phyloP scores from a whole-genome alignment of 2,797 vertebrate species.

The Pantherophis alleghaniensis region DNA sequence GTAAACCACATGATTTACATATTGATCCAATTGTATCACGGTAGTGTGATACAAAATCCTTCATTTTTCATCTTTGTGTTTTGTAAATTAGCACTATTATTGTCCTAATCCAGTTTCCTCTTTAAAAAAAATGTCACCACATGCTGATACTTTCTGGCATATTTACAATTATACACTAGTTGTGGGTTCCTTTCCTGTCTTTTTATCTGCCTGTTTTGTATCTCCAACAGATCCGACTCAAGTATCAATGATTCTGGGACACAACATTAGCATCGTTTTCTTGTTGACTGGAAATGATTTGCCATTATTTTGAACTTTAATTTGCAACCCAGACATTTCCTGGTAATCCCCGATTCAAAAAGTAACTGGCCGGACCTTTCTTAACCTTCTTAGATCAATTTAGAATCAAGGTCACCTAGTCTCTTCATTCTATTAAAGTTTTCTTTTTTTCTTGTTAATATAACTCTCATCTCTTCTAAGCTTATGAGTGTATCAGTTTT shows the following conservation, averaged over 20 bases:
- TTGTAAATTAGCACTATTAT: neutral
- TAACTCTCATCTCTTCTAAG: neutral
- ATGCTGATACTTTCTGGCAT: neutral
- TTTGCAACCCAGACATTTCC: neutral
- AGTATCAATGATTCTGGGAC: neutral
- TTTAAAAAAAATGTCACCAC: neutral
- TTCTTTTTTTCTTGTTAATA: neutral
- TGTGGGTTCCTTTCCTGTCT: neutral
- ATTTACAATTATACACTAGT: neutral
- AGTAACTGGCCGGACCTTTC: neutral
- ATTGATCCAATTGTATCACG: neutral
- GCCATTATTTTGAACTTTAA: neutral
- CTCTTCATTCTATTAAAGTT: neutral
- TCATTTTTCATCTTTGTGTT: neutral
- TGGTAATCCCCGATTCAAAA: neutral
- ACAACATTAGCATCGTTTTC: neutral
- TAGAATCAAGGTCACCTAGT: neutral
- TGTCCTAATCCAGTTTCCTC: neutral
- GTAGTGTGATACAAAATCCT: neutral
- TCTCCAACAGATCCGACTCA: neutral
- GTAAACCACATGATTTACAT: neutral
- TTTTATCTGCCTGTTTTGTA: neutral
- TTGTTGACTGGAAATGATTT: neutral
- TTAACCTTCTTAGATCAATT: neutral
- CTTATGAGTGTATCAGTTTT: neutral